Conservation (phyloP, 2,113 vertebrate species). For the Seriola rivoliana region DNA sequence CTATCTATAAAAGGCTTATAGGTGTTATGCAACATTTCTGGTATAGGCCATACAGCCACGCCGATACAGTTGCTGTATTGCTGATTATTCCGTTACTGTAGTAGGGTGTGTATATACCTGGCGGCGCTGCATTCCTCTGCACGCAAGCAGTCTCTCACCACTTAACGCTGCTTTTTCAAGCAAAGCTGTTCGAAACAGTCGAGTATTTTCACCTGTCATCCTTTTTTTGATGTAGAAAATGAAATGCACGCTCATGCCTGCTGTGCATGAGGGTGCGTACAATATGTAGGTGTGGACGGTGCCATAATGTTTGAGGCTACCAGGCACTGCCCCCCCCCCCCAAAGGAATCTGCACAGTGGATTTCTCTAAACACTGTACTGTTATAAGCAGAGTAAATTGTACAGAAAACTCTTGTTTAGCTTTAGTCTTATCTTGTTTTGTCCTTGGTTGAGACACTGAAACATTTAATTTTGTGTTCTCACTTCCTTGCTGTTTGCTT, state of each 20-base stretch:
- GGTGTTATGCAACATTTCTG: slow-evolving; percentile 24
- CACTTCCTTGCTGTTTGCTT: background rate
- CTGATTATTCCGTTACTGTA: background rate
- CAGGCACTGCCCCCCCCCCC: too few relatives aligned
- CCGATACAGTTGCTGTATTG: background rate
- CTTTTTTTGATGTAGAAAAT: background rate
- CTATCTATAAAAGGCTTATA: too few relatives aligned
- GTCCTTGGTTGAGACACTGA: too few relatives aligned
- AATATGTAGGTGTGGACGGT: background rate
- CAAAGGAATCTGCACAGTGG: too few relatives aligned
- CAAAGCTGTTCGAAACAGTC: background rate
- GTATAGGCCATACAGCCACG: background rate
- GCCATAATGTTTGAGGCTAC: background rate
- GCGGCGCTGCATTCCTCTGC: background rate
- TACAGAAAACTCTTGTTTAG: background rate
- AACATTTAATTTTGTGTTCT: background rate
- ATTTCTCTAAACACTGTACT: background rate
- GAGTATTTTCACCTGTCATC: background rate
- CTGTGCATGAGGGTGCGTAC: background rate
- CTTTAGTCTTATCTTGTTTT: background rate
- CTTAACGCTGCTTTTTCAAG: background rate
- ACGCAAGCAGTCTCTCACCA: background rate
- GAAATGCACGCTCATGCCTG: background rate
- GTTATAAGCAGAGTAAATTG: background rate
- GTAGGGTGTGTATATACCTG: background rate